Conservation (phyloP, 2,888 invertebrate species). For the Temnothorax ravouxi region DNA sequence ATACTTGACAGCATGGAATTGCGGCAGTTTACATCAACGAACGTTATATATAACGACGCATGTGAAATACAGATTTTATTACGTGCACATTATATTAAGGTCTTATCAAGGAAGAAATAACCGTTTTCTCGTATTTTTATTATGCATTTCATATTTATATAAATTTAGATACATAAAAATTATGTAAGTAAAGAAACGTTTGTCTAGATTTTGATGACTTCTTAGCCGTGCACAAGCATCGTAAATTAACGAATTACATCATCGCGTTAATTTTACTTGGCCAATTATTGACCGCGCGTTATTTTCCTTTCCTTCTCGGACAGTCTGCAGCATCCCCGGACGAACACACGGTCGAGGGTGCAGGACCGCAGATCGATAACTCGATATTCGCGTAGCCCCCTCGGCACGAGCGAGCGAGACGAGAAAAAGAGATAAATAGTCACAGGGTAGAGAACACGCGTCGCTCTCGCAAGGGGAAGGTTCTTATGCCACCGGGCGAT, state of each 20-base stretch:
- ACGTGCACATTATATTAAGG: background rate
- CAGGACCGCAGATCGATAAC: slow-evolving; percentile 70
- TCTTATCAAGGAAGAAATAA: background rate
- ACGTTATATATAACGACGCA: background rate
- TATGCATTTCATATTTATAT: background rate
- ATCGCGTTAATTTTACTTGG: background rate
- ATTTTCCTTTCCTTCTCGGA: slow-evolving; percentile 48
- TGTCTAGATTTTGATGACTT: background rate
- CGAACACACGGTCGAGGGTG: slow-evolving; percentile 53
- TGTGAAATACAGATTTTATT: background rate
- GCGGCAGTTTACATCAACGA: background rate
- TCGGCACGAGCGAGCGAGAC: slow-evolving; percentile 41
- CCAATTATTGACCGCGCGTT: slow-evolving; percentile 40
- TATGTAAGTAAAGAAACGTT: background rate
- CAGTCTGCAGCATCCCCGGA: slow-evolving; percentile 58
- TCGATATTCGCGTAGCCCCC: slow-evolving; percentile 63
- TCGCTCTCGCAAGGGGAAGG: slow-evolving; percentile 39
- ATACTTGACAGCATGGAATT: background rate
- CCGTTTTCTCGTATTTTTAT: background rate
- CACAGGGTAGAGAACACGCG: slow-evolving; percentile 24
- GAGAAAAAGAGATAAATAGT: slow-evolving; percentile 60
- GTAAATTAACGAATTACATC: background rate
- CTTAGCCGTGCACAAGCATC: background rate
- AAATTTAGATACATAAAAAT: background rate
- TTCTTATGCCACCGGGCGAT: slow-evolving; percentile 61